Evolutionary conservation across 2,888 invertebrate genomes (phyloP).

Genomic region (Spilarctia lutea): DNA sequence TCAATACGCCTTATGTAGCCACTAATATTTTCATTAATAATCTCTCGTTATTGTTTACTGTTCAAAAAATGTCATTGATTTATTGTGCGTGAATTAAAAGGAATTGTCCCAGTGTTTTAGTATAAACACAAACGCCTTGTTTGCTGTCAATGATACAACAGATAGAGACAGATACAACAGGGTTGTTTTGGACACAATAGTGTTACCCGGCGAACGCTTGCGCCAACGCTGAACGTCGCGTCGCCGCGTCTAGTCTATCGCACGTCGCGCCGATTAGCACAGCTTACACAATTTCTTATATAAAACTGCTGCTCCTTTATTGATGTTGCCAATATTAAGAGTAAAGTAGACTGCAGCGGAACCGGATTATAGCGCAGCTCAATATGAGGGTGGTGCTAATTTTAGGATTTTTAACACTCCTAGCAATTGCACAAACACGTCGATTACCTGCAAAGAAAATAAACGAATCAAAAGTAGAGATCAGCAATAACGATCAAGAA

Average conservation of each 20-base stretch:
- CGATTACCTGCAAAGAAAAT: slow-evolving; percentile 63
- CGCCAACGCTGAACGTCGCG: slow-evolving; percentile 58
- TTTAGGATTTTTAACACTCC: slow-evolving; percentile 65
- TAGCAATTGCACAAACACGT: slow-evolving; percentile 66
- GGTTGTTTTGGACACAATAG: slow-evolving; percentile 33
- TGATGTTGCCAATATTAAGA: slow-evolving; percentile 75
- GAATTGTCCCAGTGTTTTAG: not conserved
- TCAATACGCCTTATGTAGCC: not conserved
- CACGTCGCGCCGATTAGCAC: slow-evolving; percentile 75
- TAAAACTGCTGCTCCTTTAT: slow-evolving; percentile 82
- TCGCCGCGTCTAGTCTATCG: slow-evolving; percentile 52
- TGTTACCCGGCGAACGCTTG: slow-evolving; percentile 51
- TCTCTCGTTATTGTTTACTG: not conserved
- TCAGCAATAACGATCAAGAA: slow-evolving; percentile 65
- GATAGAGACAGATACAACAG: too few relatives aligned
- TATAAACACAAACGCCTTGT: not conserved
- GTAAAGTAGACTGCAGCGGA: slow-evolving; percentile 66
- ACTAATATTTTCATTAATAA: not conserved
- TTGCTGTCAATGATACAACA: slow-evolving; percentile 15
- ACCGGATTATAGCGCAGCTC: slow-evolving; percentile 40
- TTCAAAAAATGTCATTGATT: not conserved
- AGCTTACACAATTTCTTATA: slow-evolving; percentile 84
- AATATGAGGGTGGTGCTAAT: slow-evolving; percentile 74
- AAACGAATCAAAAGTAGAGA: slow-evolving; percentile 50
- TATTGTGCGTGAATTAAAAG: not conserved